These are phyloP conservation scores for Salvelinus fontinalis DNA, from an alignment of 2,113 vertebrate species.

Conservation along the genomic window DNA sequence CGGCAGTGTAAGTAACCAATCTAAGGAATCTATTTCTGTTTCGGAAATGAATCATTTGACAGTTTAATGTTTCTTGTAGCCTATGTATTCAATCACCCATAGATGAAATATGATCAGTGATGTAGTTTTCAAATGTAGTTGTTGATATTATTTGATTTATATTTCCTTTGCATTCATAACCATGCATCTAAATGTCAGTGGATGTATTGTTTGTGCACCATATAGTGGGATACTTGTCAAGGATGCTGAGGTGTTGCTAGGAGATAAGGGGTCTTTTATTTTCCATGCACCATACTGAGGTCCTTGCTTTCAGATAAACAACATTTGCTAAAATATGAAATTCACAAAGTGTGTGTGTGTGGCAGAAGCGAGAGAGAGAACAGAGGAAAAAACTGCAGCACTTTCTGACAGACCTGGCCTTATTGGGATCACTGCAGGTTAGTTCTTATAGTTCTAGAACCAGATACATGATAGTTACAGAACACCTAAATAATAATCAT, in stretches of 20 bases:
- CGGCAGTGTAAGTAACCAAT: constrained; percentile 11
- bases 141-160: background rate
- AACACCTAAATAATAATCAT: no score
- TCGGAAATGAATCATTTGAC: background rate
- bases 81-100: background rate
- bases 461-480: background rate
- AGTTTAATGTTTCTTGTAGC: background rate
- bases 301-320: background rate
- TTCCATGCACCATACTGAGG: background rate
- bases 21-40: background rate
- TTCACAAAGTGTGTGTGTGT: background rate
- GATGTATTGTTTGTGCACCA: background rate
- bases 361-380: constrained; percentile 68
- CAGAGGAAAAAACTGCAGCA: constrained; percentile 71
- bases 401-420: constrained; percentile 72
- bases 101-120: no score
- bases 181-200: background rate
- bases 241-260: background rate
- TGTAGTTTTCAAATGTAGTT: no score
- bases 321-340: background rate
- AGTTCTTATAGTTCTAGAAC: constrained; percentile 1
- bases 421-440: constrained; percentile 75
- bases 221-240: background rate
- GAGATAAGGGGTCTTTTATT: background rate
- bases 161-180: background rate